Evolutionary conservation across 2,797 vertebrate genomes (phyloP), one percentile per base, ranked within the genome.

Genomic region (Poecilia velifera): DNA sequence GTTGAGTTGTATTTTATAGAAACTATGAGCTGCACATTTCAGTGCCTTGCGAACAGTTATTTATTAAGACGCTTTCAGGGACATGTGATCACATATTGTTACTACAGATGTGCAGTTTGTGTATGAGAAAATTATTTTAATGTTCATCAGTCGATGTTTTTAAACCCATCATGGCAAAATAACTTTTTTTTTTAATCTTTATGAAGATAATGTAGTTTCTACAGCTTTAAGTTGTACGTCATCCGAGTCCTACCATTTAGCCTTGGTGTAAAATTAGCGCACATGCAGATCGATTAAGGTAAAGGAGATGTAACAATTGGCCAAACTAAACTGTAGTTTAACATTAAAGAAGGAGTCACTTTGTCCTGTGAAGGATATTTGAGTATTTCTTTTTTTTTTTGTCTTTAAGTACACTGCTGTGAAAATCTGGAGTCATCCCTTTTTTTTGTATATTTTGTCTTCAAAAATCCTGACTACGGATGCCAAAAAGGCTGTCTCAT

Each of bases 51-150:
- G 89, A 82, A 93, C 87, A 75, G 88, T 81, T 92, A 95, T 95
- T 95, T 95, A 95, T 95, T 94, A 82, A 87, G 82, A 88, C 25
- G 78, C 91, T 92, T 96, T 96, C 94, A 95, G 94, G 94, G 94
- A 96, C 84, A 89, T 88, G 83, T 85, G 86, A 87, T 87, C 83
- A 82, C 87, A 86, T 90, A 86, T 93, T 89, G 87, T 92, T 92
- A 81, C 84, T 84, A 82, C 81, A 86, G 84, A 87, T 90, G 86
- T 87, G 84, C 77, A 68, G 89, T 79, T 85, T 76, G 77, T 64
- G 79, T 77, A 87, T 59, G 80, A 78, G 72, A 74, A 77, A 72
- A 70, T 73, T 49, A 70, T 75, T 85, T 76, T 86, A 84, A 76
- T 77, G 79, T 78, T 39, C 78, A 85, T 59, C 82, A 90, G 89